A percentile compares a stretch with the other conserved stretches of the same genome.
Conservation (phyloP, 2,113 vertebrate genomes). For the Bos taurus region DNA sequence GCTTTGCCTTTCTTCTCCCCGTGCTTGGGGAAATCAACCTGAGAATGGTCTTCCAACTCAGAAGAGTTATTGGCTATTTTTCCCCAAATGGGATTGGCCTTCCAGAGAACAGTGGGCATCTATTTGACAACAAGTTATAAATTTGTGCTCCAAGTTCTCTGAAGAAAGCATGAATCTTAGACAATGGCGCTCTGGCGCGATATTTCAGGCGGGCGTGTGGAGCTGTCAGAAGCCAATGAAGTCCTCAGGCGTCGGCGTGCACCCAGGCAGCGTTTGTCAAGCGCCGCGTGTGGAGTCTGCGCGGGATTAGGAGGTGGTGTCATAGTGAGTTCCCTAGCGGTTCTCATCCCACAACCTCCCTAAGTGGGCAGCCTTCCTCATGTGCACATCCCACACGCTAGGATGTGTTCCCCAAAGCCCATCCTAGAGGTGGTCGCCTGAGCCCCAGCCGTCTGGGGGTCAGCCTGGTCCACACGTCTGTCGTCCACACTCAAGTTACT, state of each 20-base stretch:
- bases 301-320: not conserved
- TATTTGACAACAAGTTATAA: not conserved
- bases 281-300: not conserved
- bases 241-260: not conserved
- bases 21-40: conserved; percentile 43
- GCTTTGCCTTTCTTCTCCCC: conserved; percentile 5
- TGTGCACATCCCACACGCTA: not conserved
- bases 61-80: conserved; percentile 47
- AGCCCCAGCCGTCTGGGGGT: not conserved
- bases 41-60: not conserved
- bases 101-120: conserved; percentile 15
- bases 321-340: not conserved
- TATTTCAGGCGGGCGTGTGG: not conserved
- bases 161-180: conserved; percentile 1
- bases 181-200: accelerated
- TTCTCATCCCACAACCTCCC: not conserved
- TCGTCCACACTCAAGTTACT: not conserved
- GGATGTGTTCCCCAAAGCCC: not conserved
- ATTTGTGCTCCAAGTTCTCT: not conserved
- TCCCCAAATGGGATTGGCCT: conserved; percentile 23
- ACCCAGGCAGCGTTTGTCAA: not conserved
- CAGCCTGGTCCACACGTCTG: not conserved
- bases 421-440: accelerated
- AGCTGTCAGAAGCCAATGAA: not conserved
- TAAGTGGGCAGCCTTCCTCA: not conserved